Base-by-base conservation (phyloP, 2,888 invertebrate genomes). In the Fragum whitleyi region DNA sequence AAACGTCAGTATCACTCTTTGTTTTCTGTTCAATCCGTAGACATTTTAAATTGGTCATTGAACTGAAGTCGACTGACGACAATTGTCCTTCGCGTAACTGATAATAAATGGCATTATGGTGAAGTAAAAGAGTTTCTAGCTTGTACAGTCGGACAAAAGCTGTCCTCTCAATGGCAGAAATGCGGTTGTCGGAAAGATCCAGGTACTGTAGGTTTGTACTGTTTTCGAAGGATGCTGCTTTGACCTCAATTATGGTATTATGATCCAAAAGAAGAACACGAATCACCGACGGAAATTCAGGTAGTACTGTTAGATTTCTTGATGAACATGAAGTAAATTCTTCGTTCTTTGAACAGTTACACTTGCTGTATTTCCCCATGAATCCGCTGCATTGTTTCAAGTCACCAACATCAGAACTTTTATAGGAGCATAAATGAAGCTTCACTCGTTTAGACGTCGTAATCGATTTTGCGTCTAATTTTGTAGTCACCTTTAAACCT, bases 71-170 rank as follows among this genome's bases (percentile, higher is more conserved):
- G 14, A 57, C 23, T 2, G 57, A 57, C 57, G 23, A 26, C 14
- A 57, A 26, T 21, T n/a, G 6, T 3, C 23, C 26, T 11, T 57
- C 9, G 9, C 3, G 32, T 6, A 6, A 36, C 26, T 11, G 21
- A 26, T 57, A 57, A 23, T 23, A 23, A 19, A 57, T 3, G 3
- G 3, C 3, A 23, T 57, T 57, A 26, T 57, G 2, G 9, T 57
- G 57, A 23, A 57, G 57, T 23, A 57, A 57, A 11, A 57, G 57
- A 6, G 57, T 57, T 57, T 57, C 57, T 14, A 57, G 57, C 6
- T 26, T 21, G 26, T 23, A 14, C 26, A 57, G 26, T 14, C 57
- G 3, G 11, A 7, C 14, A 14, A 57, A 57, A 1, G 57, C 11
- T 5, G 3, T 26, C 2, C 23, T 57, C 14, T 1, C 3, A 26